A percentile compares a stretch with the other conserved stretches of the same genome.
phyloP scores from a whole-genome alignment of 2,113 vertebrate genomes.

The Cygnus buccinator region DNA sequence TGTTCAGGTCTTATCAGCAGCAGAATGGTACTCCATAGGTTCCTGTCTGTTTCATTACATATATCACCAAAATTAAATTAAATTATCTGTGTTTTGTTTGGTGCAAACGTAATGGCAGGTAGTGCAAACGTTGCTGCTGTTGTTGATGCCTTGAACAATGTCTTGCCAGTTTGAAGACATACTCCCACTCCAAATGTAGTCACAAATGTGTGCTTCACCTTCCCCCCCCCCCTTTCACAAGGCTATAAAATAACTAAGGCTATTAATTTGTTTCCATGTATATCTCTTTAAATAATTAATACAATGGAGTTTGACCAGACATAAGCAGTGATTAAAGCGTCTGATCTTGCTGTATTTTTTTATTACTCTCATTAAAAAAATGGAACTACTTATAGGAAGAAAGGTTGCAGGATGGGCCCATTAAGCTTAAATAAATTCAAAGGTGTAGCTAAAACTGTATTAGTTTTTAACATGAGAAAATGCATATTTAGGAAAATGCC shows the following conservation, averaged over 20 bases:
- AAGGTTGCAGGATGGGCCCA: neutral
- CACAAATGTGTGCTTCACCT: neutral
- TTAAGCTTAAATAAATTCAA: neutral
- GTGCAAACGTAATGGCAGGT: neutral
- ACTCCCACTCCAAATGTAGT: neutral
- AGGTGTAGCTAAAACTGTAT: neutral
- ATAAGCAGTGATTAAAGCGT: conserved; percentile 9
- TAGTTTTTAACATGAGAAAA: neutral
- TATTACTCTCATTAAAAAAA: neutral
- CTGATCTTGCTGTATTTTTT: neutral
- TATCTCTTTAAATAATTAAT: conserved; percentile 62
- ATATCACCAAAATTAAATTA: conserved; percentile 24
- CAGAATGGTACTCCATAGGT: neutral
- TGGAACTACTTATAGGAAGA: neutral
- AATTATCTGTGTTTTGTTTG: conserved; percentile 36
- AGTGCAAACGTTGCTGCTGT: neutral
- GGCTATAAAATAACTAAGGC: conserved; percentile 28
- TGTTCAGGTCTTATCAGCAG: conserved; percentile 7
- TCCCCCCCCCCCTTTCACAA: neutral
- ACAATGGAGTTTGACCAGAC: conserved; percentile 17
- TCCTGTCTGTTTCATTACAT: conserved; percentile 23
- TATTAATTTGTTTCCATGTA: conserved; percentile 49
- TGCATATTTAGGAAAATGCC: neutral
- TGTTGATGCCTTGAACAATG: neutral
- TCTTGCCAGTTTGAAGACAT: neutral